Evolutionary conservation across 2,797 vertebrate genomes (phyloP), one percentile per base, ranked within the genome.

Genomic region (Pogoniulus pusillus): DNA sequence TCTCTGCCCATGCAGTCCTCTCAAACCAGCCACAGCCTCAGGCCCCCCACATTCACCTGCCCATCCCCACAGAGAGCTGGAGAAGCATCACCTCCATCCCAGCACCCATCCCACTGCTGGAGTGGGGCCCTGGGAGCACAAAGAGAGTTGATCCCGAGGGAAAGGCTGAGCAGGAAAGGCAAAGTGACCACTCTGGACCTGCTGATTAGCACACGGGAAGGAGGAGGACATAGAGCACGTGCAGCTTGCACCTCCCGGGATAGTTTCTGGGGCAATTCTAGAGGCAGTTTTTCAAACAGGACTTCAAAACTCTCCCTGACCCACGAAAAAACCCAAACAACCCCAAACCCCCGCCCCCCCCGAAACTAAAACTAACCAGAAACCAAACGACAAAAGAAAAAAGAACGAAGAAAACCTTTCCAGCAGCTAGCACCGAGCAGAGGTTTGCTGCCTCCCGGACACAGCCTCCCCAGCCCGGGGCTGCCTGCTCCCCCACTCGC

Each of bases 381-480:
- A 1, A 16, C 5, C 5, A 14, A 4, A 5, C 6, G 6, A 7
- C 7, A 12, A 0, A 16, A 5, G 5, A 12, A 5, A 5, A 6
- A 9, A 10, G 5, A 15, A 5, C 5, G 6, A 9, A 10, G 30
- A 2, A 10, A 5, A 5, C 47, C 12, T 9, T 27, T 53, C 26
- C 32, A 59, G 54, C 41, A 57, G 91, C 76, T 93, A 93, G 79
- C 92, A 91, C 91, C 92, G 91, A 49, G 82, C 34, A 75, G 70
- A 78, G 72, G 63, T 34, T 30, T 37, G 29, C 34, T 13, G 43
- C 74, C 90, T 65, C n/a, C n/a, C n/a, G n/a, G n/a, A n/a, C n/a
- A n/a, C n/a, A n/a, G 43, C 74, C 90, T 65, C 72, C 63, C 78
- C 66, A 27, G 41, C 74, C 81, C 87, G 65, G 47, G 65, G 37